Conservation (phyloP, 2,797 vertebrate species). For the Acomys russatus region DNA sequence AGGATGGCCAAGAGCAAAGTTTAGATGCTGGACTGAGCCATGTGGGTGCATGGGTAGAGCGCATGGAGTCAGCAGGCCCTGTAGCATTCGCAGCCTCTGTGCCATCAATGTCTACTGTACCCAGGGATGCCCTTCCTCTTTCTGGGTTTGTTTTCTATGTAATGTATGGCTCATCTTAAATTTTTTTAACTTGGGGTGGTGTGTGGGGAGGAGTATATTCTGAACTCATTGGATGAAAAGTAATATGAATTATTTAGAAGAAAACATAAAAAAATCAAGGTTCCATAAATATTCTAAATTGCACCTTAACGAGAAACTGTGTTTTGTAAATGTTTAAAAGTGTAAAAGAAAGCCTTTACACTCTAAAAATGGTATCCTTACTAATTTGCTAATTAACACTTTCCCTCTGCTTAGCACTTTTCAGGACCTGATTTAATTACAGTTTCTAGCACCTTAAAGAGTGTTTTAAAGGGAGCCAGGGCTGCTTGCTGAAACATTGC, state of each 20-base stretch:
- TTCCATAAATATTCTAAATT: slow-evolving; percentile 70
- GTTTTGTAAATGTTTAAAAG: slow-evolving; percentile 71
- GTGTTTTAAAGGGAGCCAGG: slow-evolving; percentile 79
- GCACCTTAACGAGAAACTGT: slow-evolving; percentile 56
- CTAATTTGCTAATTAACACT: slow-evolving; percentile 89
- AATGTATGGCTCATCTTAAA: not conserved
- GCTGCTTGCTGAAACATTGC: slow-evolving; percentile 79
- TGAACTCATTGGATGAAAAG: slow-evolving; percentile 51
- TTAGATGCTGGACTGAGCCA: not conserved
- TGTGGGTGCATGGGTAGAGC: not conserved
- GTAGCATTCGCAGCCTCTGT: too few relatives aligned
- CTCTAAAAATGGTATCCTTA: slow-evolving; percentile 83
- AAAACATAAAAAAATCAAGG: slow-evolving; percentile 45
- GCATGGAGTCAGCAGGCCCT: not conserved
- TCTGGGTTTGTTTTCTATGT: not conserved
- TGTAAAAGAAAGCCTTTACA: slow-evolving; percentile 72
- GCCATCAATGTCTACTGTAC: fast-evolving
- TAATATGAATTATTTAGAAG: slow-evolving; percentile 50
- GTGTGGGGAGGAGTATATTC: not conserved
- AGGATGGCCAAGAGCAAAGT: not conserved
- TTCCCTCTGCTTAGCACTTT: slow-evolving; percentile 85
- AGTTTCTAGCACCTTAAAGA: slow-evolving; percentile 87
- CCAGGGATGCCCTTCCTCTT: not conserved
- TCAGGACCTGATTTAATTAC: slow-evolving; percentile 87
- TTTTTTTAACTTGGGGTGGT: not conserved